Conservation (phyloP, 1,140 invertebrate genomes). For the Vollenhovia emeryi region DNA sequence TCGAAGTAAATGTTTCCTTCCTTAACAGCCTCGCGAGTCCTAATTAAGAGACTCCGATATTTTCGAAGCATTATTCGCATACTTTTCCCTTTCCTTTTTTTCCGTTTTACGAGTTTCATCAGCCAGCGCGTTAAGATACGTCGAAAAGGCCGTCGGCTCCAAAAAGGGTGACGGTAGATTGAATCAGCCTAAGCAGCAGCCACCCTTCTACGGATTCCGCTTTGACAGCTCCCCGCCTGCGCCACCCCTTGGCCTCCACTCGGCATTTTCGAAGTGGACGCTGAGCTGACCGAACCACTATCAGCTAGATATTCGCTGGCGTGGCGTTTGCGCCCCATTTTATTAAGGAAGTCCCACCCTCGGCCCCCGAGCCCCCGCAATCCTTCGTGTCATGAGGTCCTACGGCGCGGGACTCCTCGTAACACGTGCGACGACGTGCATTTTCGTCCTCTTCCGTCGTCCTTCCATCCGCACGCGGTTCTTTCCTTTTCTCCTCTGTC, state of each 20-base stretch:
- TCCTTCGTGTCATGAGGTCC: constrained; percentile 38
- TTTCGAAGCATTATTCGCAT: background rate
- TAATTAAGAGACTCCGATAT: background rate
- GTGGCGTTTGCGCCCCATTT: constrained; percentile 83
- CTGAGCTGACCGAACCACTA: constrained; percentile 81
- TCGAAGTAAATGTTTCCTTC: constrained; percentile 26
- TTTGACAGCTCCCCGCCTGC: constrained; percentile 66
- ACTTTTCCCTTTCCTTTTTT: background rate
- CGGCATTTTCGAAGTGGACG: constrained; percentile 76
- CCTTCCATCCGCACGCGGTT: background rate
- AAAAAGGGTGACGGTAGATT: constrained; percentile 74
- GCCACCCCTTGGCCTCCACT: constrained; percentile 40
- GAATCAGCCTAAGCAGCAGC: constrained; percentile 82
- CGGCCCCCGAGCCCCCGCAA: constrained; percentile 17
- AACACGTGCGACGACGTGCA: constrained; percentile 74
- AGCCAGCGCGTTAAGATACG: background rate
- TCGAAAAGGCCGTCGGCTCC: constrained; percentile 26
- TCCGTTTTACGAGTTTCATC: constrained; percentile 25
- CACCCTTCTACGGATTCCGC: constrained; percentile 64
- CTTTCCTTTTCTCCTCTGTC: background rate
- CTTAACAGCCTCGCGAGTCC: background rate
- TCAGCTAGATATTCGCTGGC: constrained; percentile 83
- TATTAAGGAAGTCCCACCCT: constrained; percentile 82
- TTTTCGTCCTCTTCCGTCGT: constrained; percentile 45
- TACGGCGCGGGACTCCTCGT: constrained; percentile 56